A percentile compares a stretch with the other conserved stretches of the same genome.
Evolutionary conservation across 2,888 invertebrate genomes (phyloP).

Genomic region (Onthophagus sagittarius): DNA sequence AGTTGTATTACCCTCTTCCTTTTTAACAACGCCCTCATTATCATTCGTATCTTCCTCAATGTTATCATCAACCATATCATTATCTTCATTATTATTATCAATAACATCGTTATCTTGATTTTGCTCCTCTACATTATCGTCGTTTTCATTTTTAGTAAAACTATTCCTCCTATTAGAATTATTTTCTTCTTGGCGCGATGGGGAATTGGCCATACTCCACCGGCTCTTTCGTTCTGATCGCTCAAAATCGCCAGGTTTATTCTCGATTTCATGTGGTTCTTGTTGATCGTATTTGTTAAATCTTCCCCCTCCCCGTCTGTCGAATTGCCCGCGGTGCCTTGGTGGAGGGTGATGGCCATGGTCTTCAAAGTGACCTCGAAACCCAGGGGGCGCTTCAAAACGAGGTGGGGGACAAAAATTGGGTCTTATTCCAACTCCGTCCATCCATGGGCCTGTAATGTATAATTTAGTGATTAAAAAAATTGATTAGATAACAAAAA

Average conservation of each 20-base stretch:
- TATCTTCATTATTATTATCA: slow-evolving; percentile 24
- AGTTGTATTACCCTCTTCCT: slow-evolving; percentile 33
- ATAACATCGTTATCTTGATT: slow-evolving; percentile 19
- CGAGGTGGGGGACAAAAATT: slow-evolving; percentile 42
- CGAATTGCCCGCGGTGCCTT: slow-evolving; percentile 40
- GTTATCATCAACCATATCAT: slow-evolving; percentile 4
- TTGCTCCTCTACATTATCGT: slow-evolving; percentile 16
- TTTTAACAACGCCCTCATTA: slow-evolving; percentile 24
- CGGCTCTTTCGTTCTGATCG: slow-evolving; percentile 30
- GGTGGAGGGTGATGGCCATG: slow-evolving; percentile 32
- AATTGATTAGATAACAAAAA: slow-evolving; percentile 2
- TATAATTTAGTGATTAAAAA: not conserved
- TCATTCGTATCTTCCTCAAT: slow-evolving; percentile 18
- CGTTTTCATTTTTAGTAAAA: slow-evolving; percentile 18
- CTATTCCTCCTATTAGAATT: not conserved
- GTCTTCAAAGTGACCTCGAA: slow-evolving; percentile 43
- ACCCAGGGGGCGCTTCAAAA: slow-evolving; percentile 43
- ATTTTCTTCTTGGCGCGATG: not conserved
- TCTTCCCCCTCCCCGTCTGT: slow-evolving; percentile 26
- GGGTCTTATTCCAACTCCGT: slow-evolving; percentile 47
- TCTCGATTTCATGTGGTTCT: slow-evolving; percentile 20
- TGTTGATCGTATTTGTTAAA: slow-evolving; percentile 16
- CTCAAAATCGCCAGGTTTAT: slow-evolving; percentile 24
- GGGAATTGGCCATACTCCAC: slow-evolving; percentile 33
- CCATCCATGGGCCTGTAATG: slow-evolving; percentile 46